These are phyloP conservation scores for Sinonovacula constricta DNA, from an alignment of 1,140 invertebrate species.

Conservation along the genomic window DNA sequence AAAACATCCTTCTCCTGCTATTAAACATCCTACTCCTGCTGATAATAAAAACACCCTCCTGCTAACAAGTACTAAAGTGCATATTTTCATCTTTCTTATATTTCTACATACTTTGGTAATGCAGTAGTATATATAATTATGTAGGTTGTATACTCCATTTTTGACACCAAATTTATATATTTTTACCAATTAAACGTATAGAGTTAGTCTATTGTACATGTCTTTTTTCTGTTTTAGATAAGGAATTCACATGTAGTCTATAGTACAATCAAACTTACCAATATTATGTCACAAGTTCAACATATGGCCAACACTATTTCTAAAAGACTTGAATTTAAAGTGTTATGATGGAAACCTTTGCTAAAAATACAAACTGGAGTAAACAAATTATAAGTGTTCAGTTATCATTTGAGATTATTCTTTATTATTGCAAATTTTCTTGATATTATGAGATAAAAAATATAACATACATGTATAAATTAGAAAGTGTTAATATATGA, in stretches of 20 bases:
- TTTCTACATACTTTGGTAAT: neutral
- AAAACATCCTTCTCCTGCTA: neutral
- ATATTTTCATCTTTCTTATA: neutral
- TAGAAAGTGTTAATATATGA: slow-evolving; percentile 1
- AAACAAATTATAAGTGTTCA: neutral
- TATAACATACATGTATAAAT: neutral
- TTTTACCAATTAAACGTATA: neutral
- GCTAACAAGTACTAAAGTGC: neutral
- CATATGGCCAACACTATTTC: neutral
- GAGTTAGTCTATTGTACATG: neutral
- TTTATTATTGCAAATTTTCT: neutral
- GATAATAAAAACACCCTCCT: slow-evolving; percentile 1
- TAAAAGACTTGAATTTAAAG: neutral
- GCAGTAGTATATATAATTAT: neutral
- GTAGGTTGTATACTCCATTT: neutral
- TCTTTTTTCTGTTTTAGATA: neutral
- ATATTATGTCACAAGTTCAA: neutral
- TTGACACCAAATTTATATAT: slow-evolving; percentile 1
- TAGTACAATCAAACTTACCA: neutral
- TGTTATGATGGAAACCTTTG: neutral
- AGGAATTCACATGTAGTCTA: neutral
- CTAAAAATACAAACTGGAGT: neutral
- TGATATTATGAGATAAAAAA: neutral
- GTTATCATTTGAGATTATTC: slow-evolving; percentile 1
- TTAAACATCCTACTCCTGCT: neutral